Evolutionary conservation across 2,797 vertebrate genomes (phyloP), one percentile per base, ranked within the genome.

Genomic region (Leuciscus waleckii): DNA sequence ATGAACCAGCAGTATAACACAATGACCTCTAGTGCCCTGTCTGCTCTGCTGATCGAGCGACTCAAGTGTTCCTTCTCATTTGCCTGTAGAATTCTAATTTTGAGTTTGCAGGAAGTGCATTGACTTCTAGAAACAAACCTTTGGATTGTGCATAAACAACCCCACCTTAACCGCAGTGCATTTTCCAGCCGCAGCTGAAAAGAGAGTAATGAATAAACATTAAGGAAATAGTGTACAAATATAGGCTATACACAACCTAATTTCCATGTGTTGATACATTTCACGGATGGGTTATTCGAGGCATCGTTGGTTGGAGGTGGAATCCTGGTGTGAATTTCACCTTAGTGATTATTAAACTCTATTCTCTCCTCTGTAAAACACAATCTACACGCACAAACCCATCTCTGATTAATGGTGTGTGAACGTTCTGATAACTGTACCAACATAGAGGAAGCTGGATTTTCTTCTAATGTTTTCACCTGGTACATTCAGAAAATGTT

Each of bases 81-180:
- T 83, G 83, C 77, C 11, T 5, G 63, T 76, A 75, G 79, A 85
- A 87, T 86, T 82, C 68, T 74, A 87, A 84, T 78, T 87, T 69
- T 89, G 87, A 78, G 79, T 81, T 90, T 85, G 63, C 73, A 88
- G 46, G 37, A 91, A 89, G 90, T 91, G 90, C 90, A 85, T 87
- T 85, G 86, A 82, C 29, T 54, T 56, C 26, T 51, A 81, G 86
- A 76, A 83, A 69, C 74, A 71, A 65, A 63, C 56, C 74, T 67
- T 49, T 79, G 56, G 54, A 79, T 83, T 79, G 68, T 79, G 78
- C 77, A 49, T 67, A 79, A 82, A 81, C 54, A 73, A 70, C 19
- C 43, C 46, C 83, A 70, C 61, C 69, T 75, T 49, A 43, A 76
- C 58, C 73, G 43, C 73, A 56, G 79, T 81, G 83, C n/a, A 65